phyloP scores from a whole-genome alignment of 2,113 vertebrate species.

The Oreocharis arfaki region DNA sequence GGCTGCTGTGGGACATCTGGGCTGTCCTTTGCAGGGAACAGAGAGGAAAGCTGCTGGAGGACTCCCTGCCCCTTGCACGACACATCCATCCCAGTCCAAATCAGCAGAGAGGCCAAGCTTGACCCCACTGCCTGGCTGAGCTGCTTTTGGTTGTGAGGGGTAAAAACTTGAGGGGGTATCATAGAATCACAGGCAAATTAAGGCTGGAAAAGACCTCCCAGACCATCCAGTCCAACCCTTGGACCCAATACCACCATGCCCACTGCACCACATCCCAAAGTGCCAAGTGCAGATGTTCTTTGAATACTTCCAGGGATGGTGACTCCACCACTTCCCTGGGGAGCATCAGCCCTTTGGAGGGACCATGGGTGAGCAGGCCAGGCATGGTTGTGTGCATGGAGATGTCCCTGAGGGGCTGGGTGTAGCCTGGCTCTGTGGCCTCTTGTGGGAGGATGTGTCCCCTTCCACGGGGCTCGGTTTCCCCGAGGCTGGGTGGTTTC shows the following conservation, averaged over 20 bases:
- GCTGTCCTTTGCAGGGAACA: neutral
- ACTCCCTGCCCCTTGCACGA: fast-evolving
- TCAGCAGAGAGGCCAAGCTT: neutral
- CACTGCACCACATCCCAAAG: fast-evolving
- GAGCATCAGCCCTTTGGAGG: neutral
- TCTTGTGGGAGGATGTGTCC: neutral
- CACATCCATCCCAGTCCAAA: neutral
- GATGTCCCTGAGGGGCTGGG: neutral
- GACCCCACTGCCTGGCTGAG: neutral
- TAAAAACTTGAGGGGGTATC: neutral
- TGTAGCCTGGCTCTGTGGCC: fast-evolving
- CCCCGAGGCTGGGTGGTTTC: neutral
- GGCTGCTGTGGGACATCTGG: neutral
- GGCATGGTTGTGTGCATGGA: neutral
- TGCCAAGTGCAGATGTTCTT: fast-evolving
- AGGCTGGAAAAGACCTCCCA: neutral
- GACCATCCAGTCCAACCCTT: neutral
- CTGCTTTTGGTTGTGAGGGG: neutral
- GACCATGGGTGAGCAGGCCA: neutral
- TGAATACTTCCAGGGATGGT: no score
- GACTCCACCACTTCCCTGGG: neutral
- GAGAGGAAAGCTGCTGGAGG: neutral
- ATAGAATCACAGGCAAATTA: neutral
- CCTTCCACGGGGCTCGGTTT: fast-evolving
- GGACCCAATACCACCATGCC: fast-evolving